Evolutionary conservation across 2,797 vertebrate species (phyloP).

Genomic region (Gorsachius magnificus): DNA sequence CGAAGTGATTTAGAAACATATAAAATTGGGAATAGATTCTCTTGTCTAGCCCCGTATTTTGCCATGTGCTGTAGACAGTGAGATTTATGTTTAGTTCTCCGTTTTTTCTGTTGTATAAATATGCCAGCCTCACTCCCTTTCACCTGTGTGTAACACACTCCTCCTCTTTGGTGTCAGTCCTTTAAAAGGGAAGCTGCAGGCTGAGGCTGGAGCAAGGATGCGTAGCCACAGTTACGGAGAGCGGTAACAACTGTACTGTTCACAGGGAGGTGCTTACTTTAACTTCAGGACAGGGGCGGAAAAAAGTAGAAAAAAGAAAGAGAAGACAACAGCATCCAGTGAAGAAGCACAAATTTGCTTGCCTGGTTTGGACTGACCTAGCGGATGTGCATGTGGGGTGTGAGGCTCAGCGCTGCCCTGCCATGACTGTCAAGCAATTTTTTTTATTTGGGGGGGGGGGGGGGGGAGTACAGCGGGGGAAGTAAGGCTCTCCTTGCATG

Average conservation of each 20-base stretch:
- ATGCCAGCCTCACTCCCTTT: neutral
- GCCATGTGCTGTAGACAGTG: neutral
- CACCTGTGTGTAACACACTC: neutral
- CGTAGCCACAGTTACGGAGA: neutral
- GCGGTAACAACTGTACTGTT: neutral
- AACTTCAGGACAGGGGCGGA: neutral
- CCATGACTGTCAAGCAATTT: neutral
- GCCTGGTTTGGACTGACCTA: neutral
- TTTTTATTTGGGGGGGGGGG: too few species aligned
- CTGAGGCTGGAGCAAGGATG: neutral
- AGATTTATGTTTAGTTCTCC: neutral
- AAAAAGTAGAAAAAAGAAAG: neutral
- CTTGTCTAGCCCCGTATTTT: neutral
- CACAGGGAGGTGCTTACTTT: neutral
- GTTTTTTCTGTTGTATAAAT: neutral
- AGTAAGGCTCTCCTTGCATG: neutral
- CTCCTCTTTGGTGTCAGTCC: neutral
- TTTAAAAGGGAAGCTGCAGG: neutral
- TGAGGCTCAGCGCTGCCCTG: neutral
- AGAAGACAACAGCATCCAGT: neutral
- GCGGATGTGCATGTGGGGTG: fast-evolving
- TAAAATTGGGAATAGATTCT: neutral
- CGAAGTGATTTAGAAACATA: neutral
- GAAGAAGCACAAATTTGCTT: neutral
- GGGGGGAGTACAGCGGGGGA: too few species aligned